A percentile compares a stretch with the other conserved stretches of the same genome.
phyloP scores from a whole-genome alignment of 2,113 vertebrate genomes.

The Amblyopsis rosae region DNA sequence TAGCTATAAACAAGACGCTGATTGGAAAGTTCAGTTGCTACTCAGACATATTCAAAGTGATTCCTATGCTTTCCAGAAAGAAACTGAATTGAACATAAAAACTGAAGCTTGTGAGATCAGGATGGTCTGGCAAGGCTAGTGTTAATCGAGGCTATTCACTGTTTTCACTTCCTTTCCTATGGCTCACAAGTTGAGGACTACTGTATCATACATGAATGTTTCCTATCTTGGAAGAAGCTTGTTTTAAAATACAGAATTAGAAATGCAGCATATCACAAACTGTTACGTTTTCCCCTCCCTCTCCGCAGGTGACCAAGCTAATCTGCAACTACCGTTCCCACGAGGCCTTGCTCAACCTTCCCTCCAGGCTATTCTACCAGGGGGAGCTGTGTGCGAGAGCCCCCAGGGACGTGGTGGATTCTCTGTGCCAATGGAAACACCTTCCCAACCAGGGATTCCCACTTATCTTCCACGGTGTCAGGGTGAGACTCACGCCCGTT shows the following conservation, averaged over 20 bases:
- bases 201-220: too few relatives aligned
- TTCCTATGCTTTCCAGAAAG: too few relatives aligned
- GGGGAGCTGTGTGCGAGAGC: constrained; percentile 84
- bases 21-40: too few relatives aligned
- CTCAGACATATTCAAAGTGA: too few relatives aligned
- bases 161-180: too few relatives aligned
- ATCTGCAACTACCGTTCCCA: constrained; percentile 94
- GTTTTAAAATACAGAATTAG: too few relatives aligned
- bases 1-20: too few relatives aligned
- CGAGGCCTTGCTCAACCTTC: constrained; percentile 81
- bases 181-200: too few relatives aligned
- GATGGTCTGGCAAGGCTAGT: too few relatives aligned
- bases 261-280: background rate
- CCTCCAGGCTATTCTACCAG: constrained; percentile 90
- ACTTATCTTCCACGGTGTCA: constrained; percentile 89
- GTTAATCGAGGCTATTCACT: too few relatives aligned
- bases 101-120: too few relatives aligned
- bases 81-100: too few relatives aligned
- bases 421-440: constrained; percentile 83
- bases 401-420: constrained; percentile 73
- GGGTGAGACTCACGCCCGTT: constrained; percentile 70
- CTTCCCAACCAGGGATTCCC: constrained; percentile 90
- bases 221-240: background rate
- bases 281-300: background rate
- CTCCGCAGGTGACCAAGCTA: constrained; percentile 88